A percentile compares a stretch with the other conserved stretches of the same genome.
Conservation (phyloP, 2,113 vertebrate genomes). For the Heptranchias perlo region DNA sequence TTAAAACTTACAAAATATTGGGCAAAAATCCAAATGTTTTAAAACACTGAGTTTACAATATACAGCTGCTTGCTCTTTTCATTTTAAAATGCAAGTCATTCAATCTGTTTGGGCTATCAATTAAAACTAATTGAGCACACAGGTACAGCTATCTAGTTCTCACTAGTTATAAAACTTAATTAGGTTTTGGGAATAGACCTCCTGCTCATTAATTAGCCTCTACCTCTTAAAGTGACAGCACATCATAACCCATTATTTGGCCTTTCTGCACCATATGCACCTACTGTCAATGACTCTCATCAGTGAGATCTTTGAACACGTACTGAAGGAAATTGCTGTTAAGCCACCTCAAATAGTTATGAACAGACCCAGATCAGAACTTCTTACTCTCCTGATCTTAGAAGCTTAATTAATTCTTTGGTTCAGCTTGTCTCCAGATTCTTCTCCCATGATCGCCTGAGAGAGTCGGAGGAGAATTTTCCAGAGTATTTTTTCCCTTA, state of each 20-base stretch:
- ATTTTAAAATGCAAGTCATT: neutral
- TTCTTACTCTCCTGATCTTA: neutral
- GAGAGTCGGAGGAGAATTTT: neutral
- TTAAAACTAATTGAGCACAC: slow-evolving; percentile 16
- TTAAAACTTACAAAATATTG: neutral
- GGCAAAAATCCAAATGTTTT: slow-evolving; percentile 14
- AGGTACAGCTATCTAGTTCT: neutral
- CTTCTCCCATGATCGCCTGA: neutral
- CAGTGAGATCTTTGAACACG: neutral
- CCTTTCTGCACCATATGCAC: neutral
- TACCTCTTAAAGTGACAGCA: neutral
- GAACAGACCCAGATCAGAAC: neutral
- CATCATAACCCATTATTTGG: neutral
- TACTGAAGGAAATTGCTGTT: neutral
- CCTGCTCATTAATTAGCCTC: neutral
- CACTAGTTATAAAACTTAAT: slow-evolving; percentile 21
- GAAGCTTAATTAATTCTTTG: neutral
- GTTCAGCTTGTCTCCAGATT: neutral
- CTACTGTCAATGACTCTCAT: neutral
- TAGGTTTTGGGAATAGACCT: neutral
- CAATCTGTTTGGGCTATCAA: neutral
- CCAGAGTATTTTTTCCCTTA: neutral
- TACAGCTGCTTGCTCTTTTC: neutral
- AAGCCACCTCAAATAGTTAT: neutral
- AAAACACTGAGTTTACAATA: neutral